Evolutionary conservation across 2,888 invertebrate species (phyloP), one percentile per base, ranked within the genome.

Genomic region (Drosophila colorata): DNA sequence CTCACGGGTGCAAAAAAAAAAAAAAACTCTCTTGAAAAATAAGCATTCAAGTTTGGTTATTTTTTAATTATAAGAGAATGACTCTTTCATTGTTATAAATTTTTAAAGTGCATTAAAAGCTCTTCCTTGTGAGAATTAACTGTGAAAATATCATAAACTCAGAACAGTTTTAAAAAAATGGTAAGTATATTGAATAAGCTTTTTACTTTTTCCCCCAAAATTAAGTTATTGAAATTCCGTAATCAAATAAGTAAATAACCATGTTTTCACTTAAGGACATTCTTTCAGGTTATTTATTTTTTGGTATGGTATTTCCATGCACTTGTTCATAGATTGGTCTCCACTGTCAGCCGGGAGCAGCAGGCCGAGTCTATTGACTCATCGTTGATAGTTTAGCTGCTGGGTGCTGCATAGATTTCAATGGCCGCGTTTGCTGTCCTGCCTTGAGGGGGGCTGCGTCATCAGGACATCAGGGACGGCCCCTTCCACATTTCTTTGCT

Each of bases 341-440:
- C 82, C 82, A 82, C 87, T 81, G 87, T 87, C 35, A 14, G 77
- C 68, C 70, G 38, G 56, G 35, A 47, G 63, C 76, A 13, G 56
- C 41, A 61, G 69, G 48, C 67, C 58, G 71, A 74, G 78, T 86
- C 88, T 83, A 83, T 83, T 83, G 88, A 83, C 83, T 83, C 88
- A 74, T 87, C 88, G 86, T 74, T 82, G 82, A 83, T 85, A 82
- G 86, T 63, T 79, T 75, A 72, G 69, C 69, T 60, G 74, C 35
- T 69, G 51, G 69, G 59, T 56, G 61, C 69, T 84, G 86, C 86
- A 85, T 87, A 75, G 81, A 82, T 82, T 82, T 82, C 81, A 78
- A 87, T 82, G 64, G 81, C 55, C 69, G 74, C 87, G 55, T 69
- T 86, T 23, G 58, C 25, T 55, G 70, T 59, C 37, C 74, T 73